phyloP scores from a whole-genome alignment of 2,113 vertebrate species.

The Rhinichthys klamathensis region DNA sequence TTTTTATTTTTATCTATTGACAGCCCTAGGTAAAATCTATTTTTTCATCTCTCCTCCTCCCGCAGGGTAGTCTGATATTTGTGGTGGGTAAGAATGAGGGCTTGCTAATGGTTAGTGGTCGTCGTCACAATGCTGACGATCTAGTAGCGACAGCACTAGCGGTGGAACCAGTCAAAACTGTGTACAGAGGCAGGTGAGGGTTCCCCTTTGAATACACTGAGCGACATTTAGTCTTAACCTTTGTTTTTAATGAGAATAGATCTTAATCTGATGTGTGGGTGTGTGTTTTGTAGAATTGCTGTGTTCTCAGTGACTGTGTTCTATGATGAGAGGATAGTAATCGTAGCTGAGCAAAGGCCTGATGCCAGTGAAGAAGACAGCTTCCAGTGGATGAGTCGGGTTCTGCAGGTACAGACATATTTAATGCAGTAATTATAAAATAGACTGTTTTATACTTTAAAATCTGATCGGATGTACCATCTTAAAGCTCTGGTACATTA shows the following conservation, averaged over 20 bases:
- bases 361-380: slow-evolving; percentile 96
- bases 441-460: neutral
- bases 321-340: slow-evolving; percentile 95
- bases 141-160: slow-evolving; percentile 94
- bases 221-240: neutral
- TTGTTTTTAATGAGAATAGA: neutral
- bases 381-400: slow-evolving; percentile 98
- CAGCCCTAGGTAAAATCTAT: neutral
- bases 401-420: slow-evolving; percentile 83
- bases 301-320: slow-evolving; percentile 97
- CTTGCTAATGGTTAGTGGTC: slow-evolving; percentile 87
- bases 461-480: neutral
- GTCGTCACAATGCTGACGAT: slow-evolving; percentile 94
- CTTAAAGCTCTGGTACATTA: neutral
- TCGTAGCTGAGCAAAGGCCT: slow-evolving; percentile 94
- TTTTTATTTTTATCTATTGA: too few species aligned
- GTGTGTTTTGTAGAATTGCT: slow-evolving; percentile 82
- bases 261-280: slow-evolving; percentile 24
- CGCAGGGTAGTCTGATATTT: slow-evolving; percentile 93
- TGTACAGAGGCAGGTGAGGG: slow-evolving; percentile 93
- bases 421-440: neutral
- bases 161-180: slow-evolving; percentile 94
- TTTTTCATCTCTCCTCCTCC: neutral
- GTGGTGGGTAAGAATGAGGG: slow-evolving; percentile 97
- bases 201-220: neutral